Evolutionary conservation across 92 coral and sea anemone species (phyloP), one percentile per base, ranked within the genome.

Genomic region (Epizoanthus rinbou): DNA sequence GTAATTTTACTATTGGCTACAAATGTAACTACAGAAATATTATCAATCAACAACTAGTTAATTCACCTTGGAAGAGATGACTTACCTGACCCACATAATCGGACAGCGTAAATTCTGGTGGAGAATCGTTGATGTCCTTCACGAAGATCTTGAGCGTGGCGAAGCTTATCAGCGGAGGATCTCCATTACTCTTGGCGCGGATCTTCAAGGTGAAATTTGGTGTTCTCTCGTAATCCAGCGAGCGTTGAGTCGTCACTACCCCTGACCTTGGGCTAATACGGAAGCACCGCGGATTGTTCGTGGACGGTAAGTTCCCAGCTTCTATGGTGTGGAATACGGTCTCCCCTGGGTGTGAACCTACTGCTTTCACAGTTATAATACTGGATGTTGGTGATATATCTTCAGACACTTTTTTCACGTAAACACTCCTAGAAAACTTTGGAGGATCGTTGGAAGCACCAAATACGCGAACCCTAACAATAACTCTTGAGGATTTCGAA

Each of bases 111-210:
- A 97, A 97, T 70, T 93, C 97, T 43, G 99, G 99, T 0, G 98
- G 93, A 18, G 96, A 93, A 75, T 97, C 99, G 79, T 97, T 97
- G 22, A 97, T 93, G 45, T 97, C 99, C 37, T 92, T 90, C 39
- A 97, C 82, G 75, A 86, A 80, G 81, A 97, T 92, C 57, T 91
- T 90, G 23, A 97, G 76, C 11, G 90, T 90, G 14, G 97, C 86
- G 52, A 79, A 94, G 56, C 95, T 85, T 14, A 87, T 85, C 10
- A 92, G 92, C 7, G 92, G 95, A 3, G 92, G 95, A 64, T 85
- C 83, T 8, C 89, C 79, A 11, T 73, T 71, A 33, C 84, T 94
- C 70, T 91, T 89, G 2, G 99, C 99, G 14, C 89, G 94, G 31
- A 97, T 89, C 5, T 90, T 92, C 73, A 97, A 74, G 16, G 98